Evolutionary conservation across 2,888 invertebrate species (phyloP), one percentile per base, ranked within the genome.

Genomic region (Spisula subtruncata): DNA sequence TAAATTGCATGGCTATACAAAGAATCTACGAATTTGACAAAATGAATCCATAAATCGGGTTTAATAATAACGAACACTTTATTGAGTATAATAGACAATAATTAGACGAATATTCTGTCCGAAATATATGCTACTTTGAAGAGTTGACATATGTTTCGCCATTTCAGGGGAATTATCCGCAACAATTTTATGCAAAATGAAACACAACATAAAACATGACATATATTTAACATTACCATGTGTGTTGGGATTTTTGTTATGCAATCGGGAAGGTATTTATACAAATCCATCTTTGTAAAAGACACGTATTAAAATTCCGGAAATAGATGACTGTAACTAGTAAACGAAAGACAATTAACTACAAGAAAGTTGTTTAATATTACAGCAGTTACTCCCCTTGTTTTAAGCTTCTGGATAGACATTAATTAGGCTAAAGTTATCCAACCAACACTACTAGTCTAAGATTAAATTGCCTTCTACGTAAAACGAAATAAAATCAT

Each of bases 171-270:
- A 35, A 20, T 6, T 20, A 20, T 56, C 1, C 20, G n/a, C n/a
- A 35, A 8, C 35, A 2, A 4, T 83, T 18, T 35, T 4, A 14
- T 14, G 8, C n/a, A 5, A 83, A 41, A 60, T 41, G 20, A n/a
- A 60, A n/a, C 10, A 5, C 18, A 25, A 25, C 20, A 82, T 12
- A 48, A 20, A 20, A 51, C 12, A 71, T 35, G 46, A 25, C 29
- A 48, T 54, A 54, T 41, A 20, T 66, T 51, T 20, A 80, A 41
- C 83, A n/a, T 56, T 85, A 92, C 92, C 92, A 92, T 92, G n/a
- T 92, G 90, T 51, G 89, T 87, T 85, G 92, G 92, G 48, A 92
- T 89, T 79, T 87, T 85, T 81, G 91, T 92, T 1, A 92, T 90
- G 80, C 83, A 81, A 35, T 92, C 90, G 25, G 92, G 92, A 4